Percentiles rank a stretch among this genome's conserved stretches.
Evolutionary conservation across 2,113 vertebrate genomes (phyloP).

Genomic region (Murina feae): DNA sequence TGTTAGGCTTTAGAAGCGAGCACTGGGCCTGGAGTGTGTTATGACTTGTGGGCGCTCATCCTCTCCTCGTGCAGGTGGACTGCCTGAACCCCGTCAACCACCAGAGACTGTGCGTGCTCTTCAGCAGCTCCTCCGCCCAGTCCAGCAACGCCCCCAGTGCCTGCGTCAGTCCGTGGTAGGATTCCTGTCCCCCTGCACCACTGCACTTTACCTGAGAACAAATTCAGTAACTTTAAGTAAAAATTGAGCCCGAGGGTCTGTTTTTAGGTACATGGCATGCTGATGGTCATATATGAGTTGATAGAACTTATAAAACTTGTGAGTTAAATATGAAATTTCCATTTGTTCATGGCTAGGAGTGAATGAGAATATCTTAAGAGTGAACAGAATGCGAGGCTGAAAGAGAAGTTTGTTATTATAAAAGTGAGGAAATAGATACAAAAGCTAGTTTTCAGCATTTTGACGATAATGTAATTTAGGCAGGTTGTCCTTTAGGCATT

Average conservation of each 20-base stretch:
- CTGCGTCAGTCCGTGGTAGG: slow-evolving; percentile 98
- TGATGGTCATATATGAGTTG: not conserved
- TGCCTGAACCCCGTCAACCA: slow-evolving; percentile 94
- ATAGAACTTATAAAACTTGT: slow-evolving; percentile 8
- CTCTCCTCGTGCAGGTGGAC: slow-evolving; percentile 87
- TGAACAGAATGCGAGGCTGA: not conserved
- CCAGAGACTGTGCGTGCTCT: slow-evolving; percentile 96
- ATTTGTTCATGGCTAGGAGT: not conserved
- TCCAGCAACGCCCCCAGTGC: slow-evolving; percentile 97
- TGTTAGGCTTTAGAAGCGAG: rapidly evolving
- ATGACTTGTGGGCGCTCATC: not conserved
- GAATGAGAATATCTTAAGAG: not conserved
- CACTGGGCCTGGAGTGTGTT: rapidly evolving
- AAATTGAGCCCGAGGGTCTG: not conserved
- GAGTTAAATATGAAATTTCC: slow-evolving; percentile 3
- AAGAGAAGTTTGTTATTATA: not conserved
- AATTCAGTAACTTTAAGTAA: not conserved
- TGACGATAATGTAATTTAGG: not conserved
- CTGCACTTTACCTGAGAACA: not conserved
- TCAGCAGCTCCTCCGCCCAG: slow-evolving; percentile 95
- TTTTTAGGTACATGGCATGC: not conserved
- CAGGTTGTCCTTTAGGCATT: not conserved
- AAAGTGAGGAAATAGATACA: not conserved
- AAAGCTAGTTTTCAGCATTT: slow-evolving; percentile 9
- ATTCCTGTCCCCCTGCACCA: not conserved